A percentile compares a stretch with the other conserved stretches of the same genome.
These are phyloP conservation scores for Vulpes ferrilata DNA, from an alignment of 2,113 vertebrate genomes.

Conservation along the genomic window DNA sequence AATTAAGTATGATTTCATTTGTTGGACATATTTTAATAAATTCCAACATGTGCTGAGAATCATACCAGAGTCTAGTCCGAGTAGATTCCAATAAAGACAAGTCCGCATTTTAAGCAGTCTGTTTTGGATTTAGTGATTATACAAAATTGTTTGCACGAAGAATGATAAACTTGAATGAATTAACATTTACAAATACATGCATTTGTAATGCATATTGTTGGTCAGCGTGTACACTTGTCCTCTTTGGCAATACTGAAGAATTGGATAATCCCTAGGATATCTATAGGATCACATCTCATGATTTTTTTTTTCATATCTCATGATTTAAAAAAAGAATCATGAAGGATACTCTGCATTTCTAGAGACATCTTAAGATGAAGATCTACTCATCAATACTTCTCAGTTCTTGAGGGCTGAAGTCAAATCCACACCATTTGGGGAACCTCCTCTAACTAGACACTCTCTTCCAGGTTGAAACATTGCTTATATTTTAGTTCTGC, in stretches of 20 bases:
- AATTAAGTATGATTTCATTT: background rate
- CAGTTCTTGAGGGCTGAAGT: background rate
- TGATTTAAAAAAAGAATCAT: background rate
- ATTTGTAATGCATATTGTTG: background rate
- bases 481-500: background rate
- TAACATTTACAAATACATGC: background rate
- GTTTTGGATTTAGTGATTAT: background rate
- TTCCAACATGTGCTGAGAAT: background rate
- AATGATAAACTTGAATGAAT: background rate
- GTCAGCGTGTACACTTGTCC: background rate
- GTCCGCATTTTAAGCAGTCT: background rate
- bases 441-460: background rate
- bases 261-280: background rate
- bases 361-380: background rate
- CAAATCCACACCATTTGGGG: background rate
- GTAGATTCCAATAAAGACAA: background rate
- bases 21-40: background rate
- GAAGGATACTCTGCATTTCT: background rate
- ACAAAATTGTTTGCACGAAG: constrained; percentile 4
- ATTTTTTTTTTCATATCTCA: background rate
- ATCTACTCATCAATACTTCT: background rate
- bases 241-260: background rate
- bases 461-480: background rate
- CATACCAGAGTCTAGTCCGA: background rate
- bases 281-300: background rate